A percentile compares a stretch with the other conserved stretches of the same genome.
Evolutionary conservation across 2,113 vertebrate genomes (phyloP).

Genomic region (Nesoenas mayeri): DNA sequence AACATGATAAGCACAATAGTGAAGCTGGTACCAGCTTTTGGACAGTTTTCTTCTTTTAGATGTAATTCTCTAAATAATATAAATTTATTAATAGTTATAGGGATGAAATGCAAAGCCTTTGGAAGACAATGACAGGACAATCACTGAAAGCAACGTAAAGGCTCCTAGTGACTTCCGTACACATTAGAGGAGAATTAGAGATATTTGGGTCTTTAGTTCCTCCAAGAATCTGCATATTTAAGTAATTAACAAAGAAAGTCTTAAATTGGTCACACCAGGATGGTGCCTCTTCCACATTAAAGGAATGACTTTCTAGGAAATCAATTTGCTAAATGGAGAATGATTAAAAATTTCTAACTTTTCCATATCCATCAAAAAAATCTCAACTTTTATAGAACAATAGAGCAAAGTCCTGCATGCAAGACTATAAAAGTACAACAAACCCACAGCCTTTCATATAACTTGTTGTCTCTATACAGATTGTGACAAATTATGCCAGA

Average conservation of each 20-base stretch:
- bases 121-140: background rate
- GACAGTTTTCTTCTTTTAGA: background rate
- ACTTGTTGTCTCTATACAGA: background rate
- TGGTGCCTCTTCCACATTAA: background rate
- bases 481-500: background rate
- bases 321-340: background rate
- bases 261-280: background rate
- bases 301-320: background rate
- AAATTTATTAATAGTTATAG: background rate
- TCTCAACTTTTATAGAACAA: background rate
- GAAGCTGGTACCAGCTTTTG: background rate
- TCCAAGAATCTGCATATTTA: background rate
- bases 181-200: background rate
- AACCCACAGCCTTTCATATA: background rate
- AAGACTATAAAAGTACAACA: background rate
- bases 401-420: background rate
- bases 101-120: background rate
- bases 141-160: background rate
- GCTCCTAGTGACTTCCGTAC: background rate
- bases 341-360: rapidly evolving
- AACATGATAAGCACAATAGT: background rate
- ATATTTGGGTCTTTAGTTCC: background rate
- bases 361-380: background rate
- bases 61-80: background rate
- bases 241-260: background rate